Evolutionary conservation across 1,140 invertebrate genomes (phyloP).

Genomic region (Cyclargus thomasi): DNA sequence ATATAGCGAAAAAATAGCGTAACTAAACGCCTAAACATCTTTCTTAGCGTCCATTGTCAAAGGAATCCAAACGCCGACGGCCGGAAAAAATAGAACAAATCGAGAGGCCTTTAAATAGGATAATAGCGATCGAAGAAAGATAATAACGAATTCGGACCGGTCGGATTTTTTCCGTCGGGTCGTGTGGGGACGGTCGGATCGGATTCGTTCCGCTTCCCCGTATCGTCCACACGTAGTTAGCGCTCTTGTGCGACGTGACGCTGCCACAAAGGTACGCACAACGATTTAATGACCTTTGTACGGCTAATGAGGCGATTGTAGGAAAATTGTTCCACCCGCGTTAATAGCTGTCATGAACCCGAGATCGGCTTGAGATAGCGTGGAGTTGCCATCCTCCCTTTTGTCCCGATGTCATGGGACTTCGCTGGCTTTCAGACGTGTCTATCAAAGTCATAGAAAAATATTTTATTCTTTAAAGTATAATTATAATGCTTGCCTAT

Average conservation of each 20-base stretch:
- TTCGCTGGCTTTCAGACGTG: too few relatives aligned
- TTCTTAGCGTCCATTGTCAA: constrained; percentile 70
- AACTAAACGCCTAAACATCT: constrained; percentile 73
- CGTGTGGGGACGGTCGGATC: constrained; percentile 50
- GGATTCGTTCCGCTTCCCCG: constrained; percentile 68
- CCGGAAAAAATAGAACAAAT: constrained; percentile 66
- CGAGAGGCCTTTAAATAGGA: constrained; percentile 71
- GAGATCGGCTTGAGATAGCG: constrained; percentile 26
- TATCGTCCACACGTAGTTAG: constrained; percentile 68
- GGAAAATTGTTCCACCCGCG: constrained; percentile 47
- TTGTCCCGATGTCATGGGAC: constrained; percentile 34
- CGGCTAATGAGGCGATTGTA: constrained; percentile 67
- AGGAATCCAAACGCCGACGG: constrained; percentile 61
- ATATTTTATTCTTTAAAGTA: too few relatives aligned
- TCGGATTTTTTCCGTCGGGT: constrained; percentile 53
- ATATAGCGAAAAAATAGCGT: constrained; percentile 73
- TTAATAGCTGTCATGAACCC: constrained; percentile 49
- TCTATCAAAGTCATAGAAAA: too few relatives aligned
- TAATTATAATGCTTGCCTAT: too few relatives aligned
- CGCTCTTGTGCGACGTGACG: constrained; percentile 63
- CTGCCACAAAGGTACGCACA: constrained; percentile 52
- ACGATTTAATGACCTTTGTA: constrained; percentile 57
- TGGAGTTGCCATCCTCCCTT: neutral
- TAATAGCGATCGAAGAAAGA: constrained; percentile 74
- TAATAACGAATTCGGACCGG: constrained; percentile 67